Conservation (phyloP, 2,888 invertebrate species). For the Ctena decussata region DNA sequence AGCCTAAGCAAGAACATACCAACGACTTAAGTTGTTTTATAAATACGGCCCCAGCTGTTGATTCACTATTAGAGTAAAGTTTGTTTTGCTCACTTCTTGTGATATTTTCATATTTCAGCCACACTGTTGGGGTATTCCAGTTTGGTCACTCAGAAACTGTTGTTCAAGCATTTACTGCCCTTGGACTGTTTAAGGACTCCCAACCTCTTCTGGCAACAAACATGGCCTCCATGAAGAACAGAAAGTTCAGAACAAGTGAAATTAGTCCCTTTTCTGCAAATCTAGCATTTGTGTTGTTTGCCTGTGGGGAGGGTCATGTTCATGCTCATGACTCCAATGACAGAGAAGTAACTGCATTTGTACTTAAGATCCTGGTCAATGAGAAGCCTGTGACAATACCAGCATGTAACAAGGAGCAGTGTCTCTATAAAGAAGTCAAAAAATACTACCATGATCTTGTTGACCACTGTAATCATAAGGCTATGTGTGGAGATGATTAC, state of each 20-base stretch:
- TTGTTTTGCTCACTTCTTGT: no score
- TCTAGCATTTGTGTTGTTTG: slow-evolving; percentile 84
- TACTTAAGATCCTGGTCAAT: slow-evolving; percentile 79
- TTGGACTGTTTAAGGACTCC: slow-evolving; percentile 85
- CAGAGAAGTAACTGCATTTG: slow-evolving; percentile 48
- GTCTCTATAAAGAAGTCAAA: slow-evolving; percentile 67
- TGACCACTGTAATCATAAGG: slow-evolving; percentile 63
- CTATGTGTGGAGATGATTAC: slow-evolving; percentile 51
- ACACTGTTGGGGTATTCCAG: slow-evolving; percentile 73
- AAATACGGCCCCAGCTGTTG: no score
- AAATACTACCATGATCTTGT: slow-evolving; percentile 61
- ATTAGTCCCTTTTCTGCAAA: slow-evolving; percentile 86
- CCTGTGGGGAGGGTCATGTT: slow-evolving; percentile 72
- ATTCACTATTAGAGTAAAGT: no score
- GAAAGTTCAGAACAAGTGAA: slow-evolving; percentile 83
- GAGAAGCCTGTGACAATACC: slow-evolving; percentile 76
- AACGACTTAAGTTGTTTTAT: no score
- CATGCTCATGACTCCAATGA: slow-evolving; percentile 26
- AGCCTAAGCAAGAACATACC: no score
- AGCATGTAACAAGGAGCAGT: slow-evolving; percentile 68
- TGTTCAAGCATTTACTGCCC: slow-evolving; percentile 76
- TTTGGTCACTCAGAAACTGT: slow-evolving; percentile 86
- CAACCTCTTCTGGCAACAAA: slow-evolving; percentile 79
- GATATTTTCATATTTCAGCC: slow-evolving; percentile 67
- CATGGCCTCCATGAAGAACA: slow-evolving; percentile 68